Base-by-base conservation (phyloP, 2,797 vertebrate genomes). In the Phrynocephalus guinanensis region DNA sequence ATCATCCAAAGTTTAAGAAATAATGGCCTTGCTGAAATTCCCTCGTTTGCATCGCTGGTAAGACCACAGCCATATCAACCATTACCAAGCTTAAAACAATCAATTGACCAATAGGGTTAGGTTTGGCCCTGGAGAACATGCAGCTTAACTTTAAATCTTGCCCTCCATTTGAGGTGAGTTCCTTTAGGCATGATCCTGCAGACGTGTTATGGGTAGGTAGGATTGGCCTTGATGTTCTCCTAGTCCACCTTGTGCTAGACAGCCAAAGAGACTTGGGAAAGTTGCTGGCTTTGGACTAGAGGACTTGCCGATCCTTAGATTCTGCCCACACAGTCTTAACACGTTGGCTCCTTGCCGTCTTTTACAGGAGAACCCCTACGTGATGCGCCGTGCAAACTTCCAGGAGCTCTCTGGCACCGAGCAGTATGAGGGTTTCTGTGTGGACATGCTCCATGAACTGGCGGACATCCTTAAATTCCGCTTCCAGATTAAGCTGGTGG, bases 351-450 rank as follows among this genome's bases (percentile, higher is more conserved):
- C 85, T 70, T 33, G 11, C 24, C 63, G 1, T 5, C 11, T 2
- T 81, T 80, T 20, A 9, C 94, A 99, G 98, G 98, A 99, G 94
- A 98, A 98, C 93, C 98, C 98, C 0, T 99, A 99, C 0, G 97
- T 99, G 91, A 99, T 99, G 98, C 97, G 97, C 0, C 97, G 97
- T 92, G 93, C 96, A 30, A 98, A 98, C 90, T 97, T 97, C 94
- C 97, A 97, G 94, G 96, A 97, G 16, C 91, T 97, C 0, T 96
- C 96, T 0, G 97, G 97, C 1, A 97, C 98, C 0, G 96, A 98
- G 26, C 98, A 97, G 91, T 99, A 98, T 0, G 98, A 99, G 92
- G 98, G 98, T 0, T 99, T 99, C 96, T 99, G 98, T 0, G 98
- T 98, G 93, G 98, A 99, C 96, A 98, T 99, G 98, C 97, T 99